Base-by-base conservation (phyloP, 2,797 vertebrate species). In the Discoglossus pictus region DNA sequence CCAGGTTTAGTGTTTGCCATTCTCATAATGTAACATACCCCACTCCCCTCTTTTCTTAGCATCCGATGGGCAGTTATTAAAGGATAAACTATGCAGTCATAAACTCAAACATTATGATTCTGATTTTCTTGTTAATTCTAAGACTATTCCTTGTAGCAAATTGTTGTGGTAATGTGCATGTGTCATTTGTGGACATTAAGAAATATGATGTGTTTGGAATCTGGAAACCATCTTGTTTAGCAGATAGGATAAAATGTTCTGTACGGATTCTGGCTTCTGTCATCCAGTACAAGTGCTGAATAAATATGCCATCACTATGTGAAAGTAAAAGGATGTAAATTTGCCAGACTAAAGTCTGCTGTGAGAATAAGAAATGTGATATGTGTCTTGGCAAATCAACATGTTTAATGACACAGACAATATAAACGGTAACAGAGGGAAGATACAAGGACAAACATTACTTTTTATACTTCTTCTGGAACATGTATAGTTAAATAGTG, bases 221-320 rank as follows among this genome's bases (percentile, higher is more conserved):
- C 60, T 71, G 52, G 53, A 64, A 58, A 58, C n/a, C 18, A 44
- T 63, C 51, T 64, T 59, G 39, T 31, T 15, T 23, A 51, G 48
- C 12, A 48, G 42, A 48, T 27, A 42, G 50, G 20, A 53, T 58
- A 47, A 61, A 38, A 60, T 60, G 24, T 58, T 52, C 38, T 18
- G 39, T 12, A 13, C n/a, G 43, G 46, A 42, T 59, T 63, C 67
- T 71, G 61, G 44, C 48, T 64, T 71, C 38, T 38, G 9, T 59
- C 61, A 71, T 5, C 7, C 13, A 27, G 23, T 18, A 8, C 20
- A 42, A 50, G 52, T 40, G 13, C 23, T 23, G 54, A 48, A 36
- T 63, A 59, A 64, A 71, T 71, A 64, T 27, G 31, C 68, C 50
- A 55, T 63, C 52, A 59, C 52, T 58, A 6, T 10, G 15, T 42